Conservation (phyloP, 2,113 vertebrate genomes). For the Tyrannus savana region DNA sequence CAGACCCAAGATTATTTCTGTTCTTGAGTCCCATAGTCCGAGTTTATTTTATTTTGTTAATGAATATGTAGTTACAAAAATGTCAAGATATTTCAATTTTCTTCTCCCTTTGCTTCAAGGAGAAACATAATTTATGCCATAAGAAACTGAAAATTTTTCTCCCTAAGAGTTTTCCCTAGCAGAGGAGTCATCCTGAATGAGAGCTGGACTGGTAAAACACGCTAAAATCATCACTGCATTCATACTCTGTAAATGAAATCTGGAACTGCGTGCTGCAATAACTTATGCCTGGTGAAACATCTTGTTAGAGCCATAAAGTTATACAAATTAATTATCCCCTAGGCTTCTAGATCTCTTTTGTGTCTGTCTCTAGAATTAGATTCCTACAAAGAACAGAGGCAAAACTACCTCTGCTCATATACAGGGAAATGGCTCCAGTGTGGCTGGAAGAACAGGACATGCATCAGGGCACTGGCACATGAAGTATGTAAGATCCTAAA, state of each 20-base stretch:
- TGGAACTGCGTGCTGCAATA: not conserved
- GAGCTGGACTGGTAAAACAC: not conserved
- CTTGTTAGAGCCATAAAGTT: not conserved
- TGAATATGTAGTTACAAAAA: not conserved
- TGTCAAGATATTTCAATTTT: not conserved
- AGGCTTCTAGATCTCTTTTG: not conserved
- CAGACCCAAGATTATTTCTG: not conserved
- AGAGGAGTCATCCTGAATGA: not conserved
- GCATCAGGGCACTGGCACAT: not conserved
- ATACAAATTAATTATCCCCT: not conserved
- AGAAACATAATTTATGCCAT: not conserved
- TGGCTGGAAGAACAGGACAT: not conserved
- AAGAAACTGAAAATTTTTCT: not conserved
- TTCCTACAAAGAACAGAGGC: not conserved
- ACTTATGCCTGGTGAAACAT: not conserved
- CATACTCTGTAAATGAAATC: not conserved
- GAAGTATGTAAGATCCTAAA: not conserved
- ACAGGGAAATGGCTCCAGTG: not conserved
- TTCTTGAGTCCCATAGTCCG: rapidly evolving
- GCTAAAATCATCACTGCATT: not conserved
- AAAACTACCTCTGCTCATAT: not conserved
- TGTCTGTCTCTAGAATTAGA: not conserved
- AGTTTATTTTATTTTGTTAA: not conserved
- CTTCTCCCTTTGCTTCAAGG: not conserved
- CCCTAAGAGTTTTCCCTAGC: not conserved